phyloP scores from a whole-genome alignment of 2,113 vertebrate species.

The Apaloderma vittatum region DNA sequence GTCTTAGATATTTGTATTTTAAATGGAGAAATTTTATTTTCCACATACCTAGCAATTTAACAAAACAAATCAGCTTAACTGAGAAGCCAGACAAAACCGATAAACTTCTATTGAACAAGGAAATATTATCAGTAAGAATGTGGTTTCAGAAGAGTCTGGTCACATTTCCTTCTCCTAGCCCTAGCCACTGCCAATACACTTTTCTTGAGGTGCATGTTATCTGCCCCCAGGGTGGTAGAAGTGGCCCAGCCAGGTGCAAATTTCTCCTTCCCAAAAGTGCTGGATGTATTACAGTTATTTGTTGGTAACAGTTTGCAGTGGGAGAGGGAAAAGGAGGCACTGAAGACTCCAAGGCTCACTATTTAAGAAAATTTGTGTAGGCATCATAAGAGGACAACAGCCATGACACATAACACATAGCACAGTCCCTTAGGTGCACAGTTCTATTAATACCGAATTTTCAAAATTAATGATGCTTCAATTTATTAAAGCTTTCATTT shows the following conservation, averaged over 20 bases:
- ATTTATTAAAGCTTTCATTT: not conserved
- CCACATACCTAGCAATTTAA: not conserved
- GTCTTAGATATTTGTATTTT: not conserved
- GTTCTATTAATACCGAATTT: not conserved
- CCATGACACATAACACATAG: not conserved
- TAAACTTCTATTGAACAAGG: not conserved
- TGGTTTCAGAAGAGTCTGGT: not conserved
- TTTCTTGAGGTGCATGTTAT: not conserved
- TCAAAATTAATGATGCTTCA: not conserved
- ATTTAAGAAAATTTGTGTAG: not conserved
- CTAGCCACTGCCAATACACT: too few species aligned
- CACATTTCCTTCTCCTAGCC: not conserved
- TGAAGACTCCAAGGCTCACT: not conserved
- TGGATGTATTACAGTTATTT: not conserved
- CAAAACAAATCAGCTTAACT: not conserved
- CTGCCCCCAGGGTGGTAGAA: not conserved
- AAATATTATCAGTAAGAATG: not conserved
- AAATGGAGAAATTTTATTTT: not conserved
- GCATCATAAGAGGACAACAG: not conserved
- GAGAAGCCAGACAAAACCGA: not conserved
- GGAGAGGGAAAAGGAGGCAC: not conserved
- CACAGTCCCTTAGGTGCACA: not conserved
- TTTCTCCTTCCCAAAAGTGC: not conserved
- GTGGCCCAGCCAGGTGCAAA: not conserved
- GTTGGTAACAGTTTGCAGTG: not conserved